These are phyloP conservation scores for Drosophila bocqueti DNA, from an alignment of 1,140 invertebrate genomes.

Conservation along the genomic window DNA sequence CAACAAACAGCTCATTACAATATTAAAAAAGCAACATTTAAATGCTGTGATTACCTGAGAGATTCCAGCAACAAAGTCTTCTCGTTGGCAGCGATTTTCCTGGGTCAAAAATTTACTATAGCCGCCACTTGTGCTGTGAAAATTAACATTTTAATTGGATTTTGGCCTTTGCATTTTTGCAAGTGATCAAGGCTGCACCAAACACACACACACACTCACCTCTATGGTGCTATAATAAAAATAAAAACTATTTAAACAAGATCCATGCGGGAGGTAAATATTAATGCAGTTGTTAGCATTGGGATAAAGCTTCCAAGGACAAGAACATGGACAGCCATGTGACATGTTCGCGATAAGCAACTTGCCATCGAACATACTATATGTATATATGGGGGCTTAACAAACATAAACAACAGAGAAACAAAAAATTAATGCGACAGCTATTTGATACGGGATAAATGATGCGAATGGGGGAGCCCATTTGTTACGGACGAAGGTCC, in stretches of 20 bases:
- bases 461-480: slow-evolving; percentile 27
- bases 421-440: slow-evolving; percentile 21
- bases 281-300: slow-evolving; percentile 41
- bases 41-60: slow-evolving; percentile 24
- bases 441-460: slow-evolving; percentile 38
- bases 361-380: slow-evolving; percentile 13
- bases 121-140: slow-evolving; percentile 11
- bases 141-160: slow-evolving; percentile 50
- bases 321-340: slow-evolving; percentile 10
- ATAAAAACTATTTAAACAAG: slow-evolving; percentile 23
- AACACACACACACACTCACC: not conserved
- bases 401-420: slow-evolving; percentile 23
- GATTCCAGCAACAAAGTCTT: not conserved
- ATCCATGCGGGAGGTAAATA: slow-evolving; percentile 33
- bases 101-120: not conserved
- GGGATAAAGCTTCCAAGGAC: slow-evolving; percentile 26
- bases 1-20: slow-evolving; percentile 32
- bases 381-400: slow-evolving; percentile 25
- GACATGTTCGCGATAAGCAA: slow-evolving; percentile 38
- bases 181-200: slow-evolving; percentile 30
- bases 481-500: slow-evolving; percentile 24
- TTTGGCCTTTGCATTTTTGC: slow-evolving; percentile 18
- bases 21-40: slow-evolving; percentile 1
- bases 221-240: slow-evolving; percentile 20
- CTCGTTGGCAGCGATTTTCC: slow-evolving; percentile 10